Percentiles rank a stretch among this genome's conserved stretches.
Conservation (phyloP, 2,113 vertebrate species). For the Meriones unguiculatus region DNA sequence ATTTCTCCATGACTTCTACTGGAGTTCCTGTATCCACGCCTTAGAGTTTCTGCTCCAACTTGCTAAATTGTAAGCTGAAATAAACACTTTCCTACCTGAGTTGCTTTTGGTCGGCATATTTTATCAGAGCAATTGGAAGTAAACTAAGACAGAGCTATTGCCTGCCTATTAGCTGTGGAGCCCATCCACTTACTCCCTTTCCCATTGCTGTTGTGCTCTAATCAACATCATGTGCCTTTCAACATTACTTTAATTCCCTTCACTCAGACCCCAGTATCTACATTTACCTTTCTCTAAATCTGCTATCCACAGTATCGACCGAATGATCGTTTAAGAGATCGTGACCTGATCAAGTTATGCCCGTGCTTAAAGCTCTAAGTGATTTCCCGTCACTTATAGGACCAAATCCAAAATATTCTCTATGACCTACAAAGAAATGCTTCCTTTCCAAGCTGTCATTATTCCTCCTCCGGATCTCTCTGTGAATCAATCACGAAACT, state of each 20-base stretch:
- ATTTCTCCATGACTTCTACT: not conserved
- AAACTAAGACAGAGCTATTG: not conserved
- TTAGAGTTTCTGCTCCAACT: not conserved
- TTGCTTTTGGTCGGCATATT: not conserved
- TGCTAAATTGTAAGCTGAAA: not conserved
- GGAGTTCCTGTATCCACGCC: not conserved
- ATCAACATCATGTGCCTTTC: not conserved
- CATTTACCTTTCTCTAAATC: constrained; percentile 16
- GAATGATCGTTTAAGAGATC: constrained; percentile 16
- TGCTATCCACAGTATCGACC: constrained; percentile 31
- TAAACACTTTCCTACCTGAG: not conserved
- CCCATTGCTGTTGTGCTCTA: not conserved
- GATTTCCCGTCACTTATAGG: constrained; percentile 51
- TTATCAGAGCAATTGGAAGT: not conserved
- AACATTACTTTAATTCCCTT: not conserved
- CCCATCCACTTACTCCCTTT: not conserved
- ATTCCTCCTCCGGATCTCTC: not conserved
- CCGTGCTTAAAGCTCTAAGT: constrained; percentile 39
- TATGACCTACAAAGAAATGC: not conserved
- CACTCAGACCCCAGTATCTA: not conserved
- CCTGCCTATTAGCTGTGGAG: not conserved
- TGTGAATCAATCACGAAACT: not conserved
- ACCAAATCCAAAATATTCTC: constrained; percentile 41
- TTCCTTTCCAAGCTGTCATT: not conserved
- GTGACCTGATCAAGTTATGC: constrained; percentile 15